Evolutionary conservation across 2,797 vertebrate genomes (phyloP), one percentile per base, ranked within the genome.

Genomic region (Typhlichthys eigenmanni): DNA sequence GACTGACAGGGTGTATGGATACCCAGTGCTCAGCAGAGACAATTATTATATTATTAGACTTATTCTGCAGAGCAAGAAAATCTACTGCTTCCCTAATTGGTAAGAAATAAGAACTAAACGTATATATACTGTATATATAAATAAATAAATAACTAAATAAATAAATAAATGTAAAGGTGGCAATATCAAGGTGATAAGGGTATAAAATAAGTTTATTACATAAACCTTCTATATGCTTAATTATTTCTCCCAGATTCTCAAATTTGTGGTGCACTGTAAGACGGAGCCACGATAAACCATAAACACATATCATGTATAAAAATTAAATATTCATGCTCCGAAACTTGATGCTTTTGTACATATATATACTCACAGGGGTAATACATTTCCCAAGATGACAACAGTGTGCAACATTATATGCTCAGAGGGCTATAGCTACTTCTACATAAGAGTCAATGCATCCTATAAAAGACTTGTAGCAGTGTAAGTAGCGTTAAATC

Each of bases 41-140:
- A 7, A 38, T 38, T 38, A 38, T 38, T 38, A 38, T 38, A 38
- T 38, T 38, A 38, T 38, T 38, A 5, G 34, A 9, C 34, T 38
- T 38, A 38, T 38, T 38, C 34, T 38, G 34, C 34, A 38, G 34
- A 38, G 34, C 9, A 9, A 6, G 24, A 6, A 6, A 7, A 9
- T 38, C 34, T 38, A 7, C 34, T 9, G 69, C 53, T 66, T 63
- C 47, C 58, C 62, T 76, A 62, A 81, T 63, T 72, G 60, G 60
- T 64, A 65, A 56, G 57, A 45, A 58, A 64, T 55, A 13, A 55
- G 53, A 13, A 29, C 19, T 24, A 24, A 24, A 24, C 3, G 19
- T 24, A 24, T 24, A 24, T 24, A 24, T 24, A 24, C 16, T 17
- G 16, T 24, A 24, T 24, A 24, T 24, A 24, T 24, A 24, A 19